Evolutionary conservation across 2,888 invertebrate species (phyloP).

Genomic region (Rhaphigaster nebulosa): DNA sequence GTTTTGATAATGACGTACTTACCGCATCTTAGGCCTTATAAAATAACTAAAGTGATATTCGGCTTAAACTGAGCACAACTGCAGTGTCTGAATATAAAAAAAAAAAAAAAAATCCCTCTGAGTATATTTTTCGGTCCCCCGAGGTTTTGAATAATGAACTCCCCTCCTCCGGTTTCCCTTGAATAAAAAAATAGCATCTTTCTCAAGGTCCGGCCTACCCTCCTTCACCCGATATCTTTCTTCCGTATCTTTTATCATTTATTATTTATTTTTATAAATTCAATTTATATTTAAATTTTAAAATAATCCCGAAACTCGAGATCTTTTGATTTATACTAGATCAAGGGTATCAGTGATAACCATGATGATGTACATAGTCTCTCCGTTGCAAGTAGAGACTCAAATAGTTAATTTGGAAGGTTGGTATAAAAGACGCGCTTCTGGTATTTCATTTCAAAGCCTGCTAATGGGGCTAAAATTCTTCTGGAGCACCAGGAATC

Average conservation of each 20-base stretch:
- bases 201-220: not conserved
- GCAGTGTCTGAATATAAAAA: not conserved
- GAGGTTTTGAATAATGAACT: slow-evolving; percentile 21
- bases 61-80: not conserved
- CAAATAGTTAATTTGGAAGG: not conserved
- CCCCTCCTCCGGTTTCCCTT: not conserved
- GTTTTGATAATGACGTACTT: not conserved
- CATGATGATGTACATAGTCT: not conserved
- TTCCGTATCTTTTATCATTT: not conserved
- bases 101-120: not conserved
- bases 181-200: not conserved
- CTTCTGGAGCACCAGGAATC: too few relatives aligned
- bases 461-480: too few relatives aligned
- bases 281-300: not conserved
- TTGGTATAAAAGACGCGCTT: not conserved
- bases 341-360: not conserved
- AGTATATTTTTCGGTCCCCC: slow-evolving; percentile 33
- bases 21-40: not conserved
- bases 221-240: not conserved
- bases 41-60: not conserved
- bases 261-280: not conserved
- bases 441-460: too few relatives aligned
- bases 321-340: too few relatives aligned
- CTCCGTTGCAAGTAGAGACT: not conserved
- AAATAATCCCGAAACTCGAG: not conserved